phyloP scores from a whole-genome alignment of 2,113 vertebrate genomes.

The Procapra przewalskii region DNA sequence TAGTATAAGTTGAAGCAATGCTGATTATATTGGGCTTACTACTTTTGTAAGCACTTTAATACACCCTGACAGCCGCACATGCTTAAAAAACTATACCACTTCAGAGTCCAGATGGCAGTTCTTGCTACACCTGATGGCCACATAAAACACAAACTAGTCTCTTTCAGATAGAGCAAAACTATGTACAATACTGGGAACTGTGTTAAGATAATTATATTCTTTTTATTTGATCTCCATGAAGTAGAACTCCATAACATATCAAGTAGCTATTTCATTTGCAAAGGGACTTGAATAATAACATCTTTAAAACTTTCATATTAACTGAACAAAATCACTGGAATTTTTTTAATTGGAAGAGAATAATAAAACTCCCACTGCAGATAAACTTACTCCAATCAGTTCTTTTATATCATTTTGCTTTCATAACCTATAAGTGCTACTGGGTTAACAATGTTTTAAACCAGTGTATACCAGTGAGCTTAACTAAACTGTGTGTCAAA shows the following conservation, averaged over 20 bases:
- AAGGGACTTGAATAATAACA: neutral
- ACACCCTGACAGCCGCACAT: rapidly evolving
- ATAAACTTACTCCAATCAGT: slow-evolving; percentile 23
- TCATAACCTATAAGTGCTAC: slow-evolving; percentile 1
- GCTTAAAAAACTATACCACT: neutral
- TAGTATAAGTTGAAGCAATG: neutral
- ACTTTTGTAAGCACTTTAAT: neutral
- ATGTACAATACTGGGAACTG: neutral
- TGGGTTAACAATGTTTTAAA: slow-evolving; percentile 16
- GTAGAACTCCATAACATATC: neutral
- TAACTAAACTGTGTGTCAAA: neutral
- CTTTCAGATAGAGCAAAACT: neutral
- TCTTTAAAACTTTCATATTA: slow-evolving; percentile 32
- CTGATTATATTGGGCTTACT: neutral
- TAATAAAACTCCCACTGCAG: slow-evolving; percentile 13
- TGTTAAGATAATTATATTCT: neutral
- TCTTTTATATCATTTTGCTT: neutral
- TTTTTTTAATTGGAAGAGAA: slow-evolving; percentile 33
- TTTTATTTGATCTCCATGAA: neutral
- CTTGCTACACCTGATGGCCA: neutral
- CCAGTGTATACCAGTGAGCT: neutral
- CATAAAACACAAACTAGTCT: neutral
- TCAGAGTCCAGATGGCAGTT: neutral
- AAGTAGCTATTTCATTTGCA: neutral
- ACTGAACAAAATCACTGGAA: neutral